These are phyloP conservation scores for Furcifer pardalis DNA, from an alignment of 2,797 vertebrate species.

Conservation along the genomic window DNA sequence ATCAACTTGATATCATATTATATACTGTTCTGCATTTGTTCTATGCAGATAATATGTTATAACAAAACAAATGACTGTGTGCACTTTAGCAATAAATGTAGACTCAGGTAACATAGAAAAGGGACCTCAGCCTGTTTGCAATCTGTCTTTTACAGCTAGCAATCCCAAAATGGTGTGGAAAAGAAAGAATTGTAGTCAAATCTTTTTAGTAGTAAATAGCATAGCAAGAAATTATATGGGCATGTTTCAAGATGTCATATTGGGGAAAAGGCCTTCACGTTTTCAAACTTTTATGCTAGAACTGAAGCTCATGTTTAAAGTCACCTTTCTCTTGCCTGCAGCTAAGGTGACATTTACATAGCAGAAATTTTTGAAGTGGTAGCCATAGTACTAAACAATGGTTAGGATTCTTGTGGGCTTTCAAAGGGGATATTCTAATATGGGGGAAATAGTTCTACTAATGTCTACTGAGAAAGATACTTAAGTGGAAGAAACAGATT, in stretches of 20 bases:
- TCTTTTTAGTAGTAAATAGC: slow-evolving; percentile 35
- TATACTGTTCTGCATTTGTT: slow-evolving; percentile 68
- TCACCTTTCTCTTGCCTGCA: slow-evolving; percentile 39
- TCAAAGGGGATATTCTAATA: too few species aligned
- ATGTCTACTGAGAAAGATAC: neutral
- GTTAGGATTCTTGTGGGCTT: neutral
- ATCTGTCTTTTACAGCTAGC: slow-evolving; percentile 50
- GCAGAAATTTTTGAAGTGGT: neutral
- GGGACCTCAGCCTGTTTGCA: slow-evolving; percentile 67
- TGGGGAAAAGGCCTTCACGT: slow-evolving; percentile 34
- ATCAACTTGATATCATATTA: slow-evolving; percentile 70
- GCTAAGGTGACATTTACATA: neutral
- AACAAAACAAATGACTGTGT: slow-evolving; percentile 67
- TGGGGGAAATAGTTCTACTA: neutral
- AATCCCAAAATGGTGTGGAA: slow-evolving; percentile 49
- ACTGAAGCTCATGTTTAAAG: slow-evolving; percentile 37
- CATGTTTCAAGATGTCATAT: slow-evolving; percentile 27
- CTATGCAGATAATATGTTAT: slow-evolving; percentile 67
- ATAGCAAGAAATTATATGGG: slow-evolving; percentile 21
- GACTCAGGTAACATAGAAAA: slow-evolving; percentile 57
- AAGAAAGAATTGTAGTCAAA: slow-evolving; percentile 46
- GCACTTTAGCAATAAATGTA: slow-evolving; percentile 65
- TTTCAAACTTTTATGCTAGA: slow-evolving; percentile 50
- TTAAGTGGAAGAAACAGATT: neutral
- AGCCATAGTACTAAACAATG: neutral